These are phyloP conservation scores for Geophilus truncorum DNA, from an alignment of 2,888 invertebrate genomes.

Conservation along the genomic window DNA sequence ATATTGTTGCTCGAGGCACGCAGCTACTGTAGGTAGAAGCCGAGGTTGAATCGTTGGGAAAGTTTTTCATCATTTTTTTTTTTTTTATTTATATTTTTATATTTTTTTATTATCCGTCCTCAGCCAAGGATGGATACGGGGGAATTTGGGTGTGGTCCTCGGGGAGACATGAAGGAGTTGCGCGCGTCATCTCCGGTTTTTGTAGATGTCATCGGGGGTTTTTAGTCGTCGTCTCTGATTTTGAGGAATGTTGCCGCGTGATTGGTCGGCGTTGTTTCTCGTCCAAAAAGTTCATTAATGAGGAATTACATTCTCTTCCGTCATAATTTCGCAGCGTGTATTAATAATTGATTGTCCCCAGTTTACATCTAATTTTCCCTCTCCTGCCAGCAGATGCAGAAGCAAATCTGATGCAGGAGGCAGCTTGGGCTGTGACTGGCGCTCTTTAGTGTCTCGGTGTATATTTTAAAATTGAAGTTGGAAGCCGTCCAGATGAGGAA, in stretches of 20 bases:
- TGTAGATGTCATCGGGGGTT: background rate
- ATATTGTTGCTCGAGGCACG: background rate
- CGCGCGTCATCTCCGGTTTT: background rate
- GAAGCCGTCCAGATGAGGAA: constrained; percentile 33
- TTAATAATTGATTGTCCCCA: constrained; percentile 34
- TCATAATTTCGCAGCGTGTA: constrained; percentile 19
- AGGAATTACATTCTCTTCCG: constrained; percentile 24
- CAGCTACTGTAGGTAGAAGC: background rate
- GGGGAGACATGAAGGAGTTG: background rate
- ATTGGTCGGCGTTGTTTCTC: background rate
- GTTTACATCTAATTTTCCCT: constrained; percentile 31
- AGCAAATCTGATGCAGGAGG: constrained; percentile 33
- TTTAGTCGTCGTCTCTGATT: background rate
- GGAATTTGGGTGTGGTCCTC: background rate
- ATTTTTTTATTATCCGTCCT: background rate
- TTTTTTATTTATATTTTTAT: background rate
- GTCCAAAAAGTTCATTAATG: constrained; percentile 28
- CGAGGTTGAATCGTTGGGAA: background rate
- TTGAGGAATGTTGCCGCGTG: background rate
- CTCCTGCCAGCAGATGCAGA: background rate
- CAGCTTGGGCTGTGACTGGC: background rate
- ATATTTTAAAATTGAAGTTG: constrained; percentile 35
- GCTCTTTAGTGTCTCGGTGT: constrained; percentile 34
- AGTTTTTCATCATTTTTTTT: background rate
- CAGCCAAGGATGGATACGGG: background rate